These are phyloP conservation scores for Thunnus albacares DNA, from an alignment of 2,797 vertebrate species.

Conservation along the genomic window DNA sequence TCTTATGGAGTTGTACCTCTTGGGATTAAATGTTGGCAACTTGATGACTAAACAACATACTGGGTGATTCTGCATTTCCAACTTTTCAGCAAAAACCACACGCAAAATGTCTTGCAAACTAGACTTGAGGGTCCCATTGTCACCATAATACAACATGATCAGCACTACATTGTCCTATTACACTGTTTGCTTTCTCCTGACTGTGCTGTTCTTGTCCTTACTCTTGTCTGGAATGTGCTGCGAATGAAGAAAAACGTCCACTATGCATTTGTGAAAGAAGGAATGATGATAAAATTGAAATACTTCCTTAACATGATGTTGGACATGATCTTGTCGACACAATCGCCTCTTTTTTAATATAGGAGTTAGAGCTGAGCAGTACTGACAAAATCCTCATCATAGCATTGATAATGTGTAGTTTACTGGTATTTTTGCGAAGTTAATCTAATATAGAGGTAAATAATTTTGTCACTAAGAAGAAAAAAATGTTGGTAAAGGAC, in stretches of 20 bases:
- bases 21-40: background rate
- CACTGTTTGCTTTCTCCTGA: constrained; percentile 19
- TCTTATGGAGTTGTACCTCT: background rate
- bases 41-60: background rate
- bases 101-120: background rate
- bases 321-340: background rate
- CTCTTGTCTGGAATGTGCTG: constrained; percentile 44
- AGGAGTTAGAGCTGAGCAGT: background rate
- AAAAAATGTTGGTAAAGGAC: background rate
- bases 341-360: constrained; percentile 11
- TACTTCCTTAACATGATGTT: background rate
- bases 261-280: background rate
- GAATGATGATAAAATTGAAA: background rate
- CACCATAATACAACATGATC: background rate
- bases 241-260: constrained; percentile 14
- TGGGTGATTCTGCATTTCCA: background rate
- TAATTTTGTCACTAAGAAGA: constrained; percentile 4
- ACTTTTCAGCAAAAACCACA: background rate
- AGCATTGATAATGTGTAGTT: background rate
- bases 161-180: background rate
- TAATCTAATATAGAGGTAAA: background rate
- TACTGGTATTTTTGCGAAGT: constrained; percentile 4
- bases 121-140: background rate
- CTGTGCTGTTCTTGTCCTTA: constrained; percentile 40
- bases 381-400: background rate